These are phyloP conservation scores for Cebus imitator DNA, from an alignment of 2,113 vertebrate species.

Conservation along the genomic window DNA sequence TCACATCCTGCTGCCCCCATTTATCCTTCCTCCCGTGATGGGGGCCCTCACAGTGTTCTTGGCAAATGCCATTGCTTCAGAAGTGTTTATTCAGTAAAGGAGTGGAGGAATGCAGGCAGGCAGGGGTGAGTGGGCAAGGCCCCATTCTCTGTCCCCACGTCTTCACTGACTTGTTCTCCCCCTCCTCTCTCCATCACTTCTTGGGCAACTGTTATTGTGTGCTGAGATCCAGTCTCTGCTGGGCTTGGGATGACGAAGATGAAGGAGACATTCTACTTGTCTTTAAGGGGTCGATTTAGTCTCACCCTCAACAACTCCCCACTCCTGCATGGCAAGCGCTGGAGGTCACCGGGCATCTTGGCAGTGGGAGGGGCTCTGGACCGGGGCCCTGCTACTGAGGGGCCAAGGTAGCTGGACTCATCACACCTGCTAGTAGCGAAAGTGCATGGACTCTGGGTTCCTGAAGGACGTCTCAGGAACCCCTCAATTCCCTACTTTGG, in stretches of 20 bases:
- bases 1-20: background rate
- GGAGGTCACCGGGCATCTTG: background rate
- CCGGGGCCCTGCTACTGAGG: background rate
- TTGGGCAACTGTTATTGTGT: background rate
- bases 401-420: background rate
- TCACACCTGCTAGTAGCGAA: background rate
- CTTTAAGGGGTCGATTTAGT: background rate
- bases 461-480: background rate
- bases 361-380: background rate
- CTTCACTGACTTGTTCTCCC: fast-evolving
- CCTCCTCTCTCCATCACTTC: fast-evolving
- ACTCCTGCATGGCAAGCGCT: too few relatives aligned
- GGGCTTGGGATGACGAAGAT: background rate
- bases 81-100: background rate
- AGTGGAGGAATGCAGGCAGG: background rate
- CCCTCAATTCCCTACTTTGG: background rate
- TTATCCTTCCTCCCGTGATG: background rate
- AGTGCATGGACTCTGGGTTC: background rate
- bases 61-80: background rate
- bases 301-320: background rate
- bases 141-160: fast-evolving
- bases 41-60: background rate
- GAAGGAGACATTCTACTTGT: too few relatives aligned
- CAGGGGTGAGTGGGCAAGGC: background rate
- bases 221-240: background rate